Evolutionary conservation across 2,888 invertebrate genomes (phyloP), one percentile per base, ranked within the genome.

Genomic region (Aspidiotus destructor): DNA sequence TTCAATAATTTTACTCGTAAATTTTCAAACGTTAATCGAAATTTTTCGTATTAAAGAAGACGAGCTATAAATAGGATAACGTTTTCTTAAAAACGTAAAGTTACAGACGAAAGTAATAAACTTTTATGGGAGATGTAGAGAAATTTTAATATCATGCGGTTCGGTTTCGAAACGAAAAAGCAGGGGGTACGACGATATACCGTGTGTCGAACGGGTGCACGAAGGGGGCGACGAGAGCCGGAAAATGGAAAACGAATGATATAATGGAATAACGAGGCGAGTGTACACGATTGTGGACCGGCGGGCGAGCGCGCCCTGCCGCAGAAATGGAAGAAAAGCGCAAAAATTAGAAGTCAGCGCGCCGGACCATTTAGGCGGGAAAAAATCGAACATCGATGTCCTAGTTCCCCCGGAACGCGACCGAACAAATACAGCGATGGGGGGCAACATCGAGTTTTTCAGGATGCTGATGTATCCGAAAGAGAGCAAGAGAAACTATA

Each of bases 1-100:
- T 65, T 65, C 65, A 57, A 65, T 65, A 65, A 65, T 65, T 65
- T 65, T 54, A 65, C 65, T 65, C 65, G 65, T 65, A 65, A 65
- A 65, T 65, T 65, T 65, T 65, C 65, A 65, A 65, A 65, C 65
- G 65, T 65, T 65, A 65, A 65, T 65, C 65, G 65, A 65, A 65
- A 65, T 65, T 65, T 65, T 65, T 65, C 65, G 65, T 65, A 65
- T 65, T 65, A 65, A 65, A 65, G 65, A 17, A 65, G 65, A 65
- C 65, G 65, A 65, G 65, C 65, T 54, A 65, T 65, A 65, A 65
- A 65, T 65, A 65, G 65, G 65, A 65, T 65, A 65, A 65, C 65
- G 65, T 65, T 65, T 65, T 65, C 65, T 65, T 65, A 65, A 63
- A 48, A 63, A 63, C 63, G 63, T 63, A 63, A 65, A 65, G 65